phyloP scores from a whole-genome alignment of 2,797 vertebrate genomes.

The Rhyacichthys aspro region DNA sequence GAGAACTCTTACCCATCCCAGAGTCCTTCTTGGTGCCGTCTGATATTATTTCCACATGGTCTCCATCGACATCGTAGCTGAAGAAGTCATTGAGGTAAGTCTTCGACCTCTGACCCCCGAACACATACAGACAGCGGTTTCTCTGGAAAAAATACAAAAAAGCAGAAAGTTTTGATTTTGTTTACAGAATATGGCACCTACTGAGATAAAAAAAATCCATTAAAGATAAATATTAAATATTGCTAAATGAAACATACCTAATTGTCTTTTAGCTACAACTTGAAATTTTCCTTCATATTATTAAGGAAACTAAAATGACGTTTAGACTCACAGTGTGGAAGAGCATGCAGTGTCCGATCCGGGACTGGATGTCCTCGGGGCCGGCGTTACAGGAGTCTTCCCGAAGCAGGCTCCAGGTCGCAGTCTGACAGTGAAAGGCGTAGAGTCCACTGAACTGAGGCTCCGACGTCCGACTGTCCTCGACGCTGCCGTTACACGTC shows the following conservation, averaged over 20 bases:
- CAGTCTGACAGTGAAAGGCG: slow-evolving; percentile 91
- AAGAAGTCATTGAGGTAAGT: slow-evolving; percentile 99
- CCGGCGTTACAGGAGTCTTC: slow-evolving; percentile 98
- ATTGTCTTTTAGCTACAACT: no score
- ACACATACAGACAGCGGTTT: slow-evolving; percentile 96
- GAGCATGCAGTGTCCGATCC: slow-evolving; percentile 99
- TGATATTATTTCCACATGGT: slow-evolving; percentile 98
- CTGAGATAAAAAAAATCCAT: no score
- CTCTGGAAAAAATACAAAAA: slow-evolving; percentile 79
- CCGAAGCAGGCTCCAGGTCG: slow-evolving; percentile 91
- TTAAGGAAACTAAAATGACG: no score
- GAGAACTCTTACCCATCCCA: slow-evolving; percentile 89
- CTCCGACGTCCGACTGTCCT: slow-evolving; percentile 94
- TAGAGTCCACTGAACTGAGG: slow-evolving; percentile 98
- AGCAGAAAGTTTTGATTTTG: background rate
- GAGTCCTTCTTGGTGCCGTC: slow-evolving; percentile 99
- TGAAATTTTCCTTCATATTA: no score
- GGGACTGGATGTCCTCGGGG: slow-evolving; percentile 96
- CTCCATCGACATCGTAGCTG: slow-evolving; percentile 95
- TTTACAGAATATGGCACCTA: no score
- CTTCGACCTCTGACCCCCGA: slow-evolving; percentile 97
- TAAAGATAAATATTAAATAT: no score
- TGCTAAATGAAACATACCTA: no score
- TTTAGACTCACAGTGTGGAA: slow-evolving; percentile 86
- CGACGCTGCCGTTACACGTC: slow-evolving; percentile 95